These are phyloP conservation scores for Lineus longissimus DNA, from an alignment of 1,140 invertebrate genomes.

Conservation along the genomic window DNA sequence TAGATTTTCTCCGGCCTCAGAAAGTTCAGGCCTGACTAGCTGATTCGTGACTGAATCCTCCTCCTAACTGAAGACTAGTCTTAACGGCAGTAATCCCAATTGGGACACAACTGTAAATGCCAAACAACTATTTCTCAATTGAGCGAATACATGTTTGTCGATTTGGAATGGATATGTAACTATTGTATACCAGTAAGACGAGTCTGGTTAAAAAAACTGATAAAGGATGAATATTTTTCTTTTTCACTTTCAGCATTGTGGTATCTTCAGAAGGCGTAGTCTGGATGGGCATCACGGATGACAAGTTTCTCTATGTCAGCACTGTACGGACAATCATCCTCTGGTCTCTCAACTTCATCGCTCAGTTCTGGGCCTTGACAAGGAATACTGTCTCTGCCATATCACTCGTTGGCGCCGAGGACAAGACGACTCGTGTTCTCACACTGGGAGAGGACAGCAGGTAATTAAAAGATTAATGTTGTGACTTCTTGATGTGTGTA, in stretches of 20 bases:
- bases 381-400: conserved; percentile 33
- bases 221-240: conserved; percentile 7
- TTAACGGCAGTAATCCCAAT: no score
- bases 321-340: conserved; percentile 42
- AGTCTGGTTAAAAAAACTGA: no score
- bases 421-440: conserved; percentile 40
- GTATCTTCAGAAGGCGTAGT: conserved; percentile 43
- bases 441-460: conserved; percentile 47
- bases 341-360: conserved; percentile 47
- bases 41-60: no score
- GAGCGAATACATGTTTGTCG: no score
- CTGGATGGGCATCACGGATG: conserved; percentile 53
- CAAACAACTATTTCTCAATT: no score
- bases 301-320: conserved; percentile 42
- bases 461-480: conserved; percentile 18
- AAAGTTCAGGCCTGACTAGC: no score
- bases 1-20: no score
- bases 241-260: conserved; percentile 29
- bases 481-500: no score
- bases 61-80: no score
- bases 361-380: conserved; percentile 43
- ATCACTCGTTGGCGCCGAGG: conserved; percentile 30
- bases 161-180: no score
- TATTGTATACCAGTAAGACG: no score
- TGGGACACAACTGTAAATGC: no score